Evolutionary conservation across 1,140 invertebrate species (phyloP), one percentile per base, ranked within the genome.

Genomic region (Anoplophora glabripennis): DNA sequence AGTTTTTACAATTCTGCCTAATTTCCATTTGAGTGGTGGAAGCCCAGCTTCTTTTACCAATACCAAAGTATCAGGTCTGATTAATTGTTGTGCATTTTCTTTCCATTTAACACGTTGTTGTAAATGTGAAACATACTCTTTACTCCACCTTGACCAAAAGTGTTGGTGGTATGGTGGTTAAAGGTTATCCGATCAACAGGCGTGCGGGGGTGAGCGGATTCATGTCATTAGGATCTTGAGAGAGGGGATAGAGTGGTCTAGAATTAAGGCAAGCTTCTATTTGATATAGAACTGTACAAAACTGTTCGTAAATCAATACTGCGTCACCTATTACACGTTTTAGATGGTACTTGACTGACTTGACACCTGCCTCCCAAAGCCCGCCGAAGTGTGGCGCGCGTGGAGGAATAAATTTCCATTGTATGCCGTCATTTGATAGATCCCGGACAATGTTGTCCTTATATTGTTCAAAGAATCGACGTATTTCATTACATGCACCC

Each of bases 21-120:
- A 10, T 8, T 10, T 14, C 70, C 72, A 72, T 7, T 59, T 52
- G 18, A 64, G 38, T 35, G 66, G 67, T 33, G 66, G 61, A 11
- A 59, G 36, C 28, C 57, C 65, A 18, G 64, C 67, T 42, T 66
- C 55, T 41, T 65, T 59, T 3, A 77, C 34, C 0, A 77, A 7
- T 1, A 78, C 76, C 7, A 78, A 15, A 11, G 60, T 58, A 15
- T 70, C 75, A 14, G 59, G 33, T 37, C 66, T 40, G 1, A 77
- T 41, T 12, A 35, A 17, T 34, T n/a, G 12, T 18, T 46, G 36
- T 10, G 33, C 8, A 33, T 55, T 21, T 11, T 14, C 10, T 28
- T 64, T 53, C 65, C 71, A 72, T 57, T 72, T 72, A 0, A 51
- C 35, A 3, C 65, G 34, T 7, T n/a, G 45, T 33, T 63, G 64